These are phyloP conservation scores for Parotocinclus haroldoi DNA, from an alignment of 2,797 vertebrate genomes.

Conservation along the genomic window DNA sequence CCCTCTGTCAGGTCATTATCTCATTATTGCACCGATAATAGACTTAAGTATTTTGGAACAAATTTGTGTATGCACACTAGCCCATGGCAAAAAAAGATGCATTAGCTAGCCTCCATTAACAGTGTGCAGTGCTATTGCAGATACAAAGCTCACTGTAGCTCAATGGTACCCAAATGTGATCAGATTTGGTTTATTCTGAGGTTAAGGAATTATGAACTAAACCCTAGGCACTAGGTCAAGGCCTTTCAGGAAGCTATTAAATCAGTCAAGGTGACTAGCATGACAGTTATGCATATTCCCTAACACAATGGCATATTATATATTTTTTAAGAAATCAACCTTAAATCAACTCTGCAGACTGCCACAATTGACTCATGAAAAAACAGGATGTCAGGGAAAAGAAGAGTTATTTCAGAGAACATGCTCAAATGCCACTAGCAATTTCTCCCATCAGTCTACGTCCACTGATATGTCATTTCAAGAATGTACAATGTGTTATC, in stretches of 20 bases:
- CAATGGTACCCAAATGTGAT: slow-evolving; percentile 33
- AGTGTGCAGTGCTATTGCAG: slow-evolving; percentile 37
- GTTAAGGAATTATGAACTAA: slow-evolving; percentile 35
- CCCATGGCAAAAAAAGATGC: slow-evolving; percentile 43
- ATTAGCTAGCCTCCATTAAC: slow-evolving; percentile 47
- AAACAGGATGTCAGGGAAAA: slow-evolving; percentile 35
- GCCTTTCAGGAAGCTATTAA: slow-evolving; percentile 29
- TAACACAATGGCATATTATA: slow-evolving; percentile 9
- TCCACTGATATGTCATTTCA: slow-evolving; percentile 53
- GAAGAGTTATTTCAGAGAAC: slow-evolving; percentile 46
- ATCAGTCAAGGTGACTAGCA: slow-evolving; percentile 33
- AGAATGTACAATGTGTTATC: slow-evolving; percentile 54
- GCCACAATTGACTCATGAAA: slow-evolving; percentile 37
- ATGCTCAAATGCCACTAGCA: slow-evolving; percentile 46
- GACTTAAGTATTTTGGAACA: slow-evolving; percentile 58
- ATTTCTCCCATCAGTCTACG: slow-evolving; percentile 48
- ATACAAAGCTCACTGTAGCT: neutral
- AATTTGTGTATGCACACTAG: slow-evolving; percentile 36
- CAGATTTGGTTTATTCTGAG: slow-evolving; percentile 20
- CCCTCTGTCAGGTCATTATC: slow-evolving; percentile 70
- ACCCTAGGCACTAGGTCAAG: slow-evolving; percentile 28
- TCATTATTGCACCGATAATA: slow-evolving; percentile 65
- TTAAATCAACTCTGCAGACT: slow-evolving; percentile 21
- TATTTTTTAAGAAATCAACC: slow-evolving; percentile 1
- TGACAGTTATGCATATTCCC: slow-evolving; percentile 22